These are phyloP conservation scores for Pipra filicauda DNA, from an alignment of 2,113 vertebrate genomes.

Conservation along the genomic window DNA sequence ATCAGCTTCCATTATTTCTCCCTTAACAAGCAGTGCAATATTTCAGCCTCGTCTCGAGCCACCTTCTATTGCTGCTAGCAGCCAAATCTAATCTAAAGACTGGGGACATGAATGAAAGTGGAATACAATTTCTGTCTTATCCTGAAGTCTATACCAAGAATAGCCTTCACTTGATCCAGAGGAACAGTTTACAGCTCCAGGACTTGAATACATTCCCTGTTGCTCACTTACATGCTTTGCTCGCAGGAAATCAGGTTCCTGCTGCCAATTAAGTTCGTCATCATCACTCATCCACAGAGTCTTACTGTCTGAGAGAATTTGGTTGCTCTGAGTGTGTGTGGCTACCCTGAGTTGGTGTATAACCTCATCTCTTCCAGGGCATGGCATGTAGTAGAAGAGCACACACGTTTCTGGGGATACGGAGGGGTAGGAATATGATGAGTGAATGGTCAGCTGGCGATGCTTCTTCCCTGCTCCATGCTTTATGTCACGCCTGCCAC, in stretches of 20 bases:
- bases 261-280: neutral
- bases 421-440: neutral
- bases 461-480: neutral
- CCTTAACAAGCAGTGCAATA: neutral
- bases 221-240: neutral
- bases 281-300: slow-evolving; percentile 4
- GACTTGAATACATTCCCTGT: neutral
- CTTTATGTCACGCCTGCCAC: neutral
- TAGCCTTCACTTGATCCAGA: neutral
- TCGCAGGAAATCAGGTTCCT: slow-evolving; percentile 24
- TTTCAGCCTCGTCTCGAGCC: neutral
- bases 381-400: neutral
- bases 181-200: neutral
- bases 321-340: neutral
- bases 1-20: neutral
- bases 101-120: neutral
- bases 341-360: neutral
- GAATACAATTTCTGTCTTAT: slow-evolving; percentile 4
- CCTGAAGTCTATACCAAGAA: slow-evolving; percentile 10
- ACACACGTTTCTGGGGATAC: neutral
- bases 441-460: neutral
- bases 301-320: neutral
- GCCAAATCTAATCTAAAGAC: slow-evolving; percentile 13
- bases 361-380: neutral
- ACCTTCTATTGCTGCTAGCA: neutral